Evolutionary conservation across 2,888 invertebrate genomes (phyloP), one percentile per base, ranked within the genome.

Genomic region (Petrophora chlorosata): DNA sequence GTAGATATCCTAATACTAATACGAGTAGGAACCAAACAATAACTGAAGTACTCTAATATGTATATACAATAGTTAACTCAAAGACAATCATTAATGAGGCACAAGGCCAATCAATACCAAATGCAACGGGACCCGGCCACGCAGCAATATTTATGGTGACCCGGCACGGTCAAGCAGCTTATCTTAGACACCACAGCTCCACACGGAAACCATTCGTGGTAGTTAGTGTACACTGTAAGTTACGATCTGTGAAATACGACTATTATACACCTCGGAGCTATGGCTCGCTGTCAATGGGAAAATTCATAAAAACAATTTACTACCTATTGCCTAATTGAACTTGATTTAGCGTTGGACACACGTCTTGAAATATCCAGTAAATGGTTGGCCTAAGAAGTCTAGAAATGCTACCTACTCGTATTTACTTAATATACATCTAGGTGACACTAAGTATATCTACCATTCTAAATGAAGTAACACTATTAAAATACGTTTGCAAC

Each of bases 101-200:
- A 58, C 60, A 61, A 60, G 65, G 59, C 67, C 68, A 73, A 72
- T 73, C 67, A 71, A 72, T 70, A 68, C 47, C 57, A 66, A 71
- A 67, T 71, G 66, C 70, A 77, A 74, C 74, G 76, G 74, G 67
- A 76, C 70, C 72, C 67, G 70, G 39, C 39, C 42, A 63, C 66
- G 48, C 61, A 55, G 72, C 63, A 66, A 74, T 80, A 80, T 79
- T 77, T 78, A 79, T 77, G 59, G 76, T 77, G 75, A 79, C 78
- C 78, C 72, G 66, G 57, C 69, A 59, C 74, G 73, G 72, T 72
- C 71, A 71, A 63, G 63, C 61, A 56, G 66, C 72, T 67, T 70
- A 73, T 68, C 73, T 69, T 64, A 63, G 62, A 59, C 60, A 65
- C 59, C 60, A 50, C 63, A 68, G 58, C 60, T 65, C 59, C 60